A percentile compares a stretch with the other conserved stretches of the same genome.
Conservation (phyloP, 2,797 vertebrate genomes). For the Natrix natrix region DNA sequence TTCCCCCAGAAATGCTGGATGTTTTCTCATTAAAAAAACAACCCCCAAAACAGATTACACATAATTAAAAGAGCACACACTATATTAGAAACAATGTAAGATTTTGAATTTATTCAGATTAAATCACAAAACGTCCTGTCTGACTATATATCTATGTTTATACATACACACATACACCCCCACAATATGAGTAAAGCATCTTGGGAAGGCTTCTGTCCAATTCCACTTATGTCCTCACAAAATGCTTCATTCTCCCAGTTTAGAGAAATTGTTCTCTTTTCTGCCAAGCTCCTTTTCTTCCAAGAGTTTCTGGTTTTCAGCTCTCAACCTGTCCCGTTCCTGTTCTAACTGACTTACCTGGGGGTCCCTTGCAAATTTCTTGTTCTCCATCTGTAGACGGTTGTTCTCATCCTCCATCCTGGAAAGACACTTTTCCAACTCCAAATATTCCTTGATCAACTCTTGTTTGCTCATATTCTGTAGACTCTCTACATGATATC, state of each 20-base stretch:
- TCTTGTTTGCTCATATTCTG: constrained; percentile 99
- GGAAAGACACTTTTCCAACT: constrained; percentile 98
- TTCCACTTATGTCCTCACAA: constrained; percentile 56
- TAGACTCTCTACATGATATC: constrained; percentile 93
- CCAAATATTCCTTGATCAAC: constrained; percentile 92
- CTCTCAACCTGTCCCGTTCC: constrained; percentile 85
- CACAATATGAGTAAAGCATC: constrained; percentile 3
- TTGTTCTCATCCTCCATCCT: constrained; percentile 95
- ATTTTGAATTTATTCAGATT: constrained; percentile 59
- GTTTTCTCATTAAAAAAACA: constrained; percentile 20
- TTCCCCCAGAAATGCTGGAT: background rate
- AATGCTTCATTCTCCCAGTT: constrained; percentile 63
- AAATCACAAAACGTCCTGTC: constrained; percentile 48
- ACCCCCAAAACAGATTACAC: constrained; percentile 58
- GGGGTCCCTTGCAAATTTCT: constrained; percentile 68
- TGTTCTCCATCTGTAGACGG: constrained; percentile 78
- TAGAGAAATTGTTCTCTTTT: constrained; percentile 65
- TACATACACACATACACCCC: background rate
- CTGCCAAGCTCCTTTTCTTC: constrained; percentile 73
- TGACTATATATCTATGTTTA: constrained; percentile 55
- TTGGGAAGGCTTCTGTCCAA: constrained; percentile 37
- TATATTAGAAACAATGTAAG: constrained; percentile 62
- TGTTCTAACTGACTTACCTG: constrained; percentile 80
- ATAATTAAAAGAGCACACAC: constrained; percentile 60
- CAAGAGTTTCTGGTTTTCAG: constrained; percentile 83